These are phyloP conservation scores for Pocillopora grandis DNA, from an alignment of 92 coral and sea anemone species.

Conservation along the genomic window DNA sequence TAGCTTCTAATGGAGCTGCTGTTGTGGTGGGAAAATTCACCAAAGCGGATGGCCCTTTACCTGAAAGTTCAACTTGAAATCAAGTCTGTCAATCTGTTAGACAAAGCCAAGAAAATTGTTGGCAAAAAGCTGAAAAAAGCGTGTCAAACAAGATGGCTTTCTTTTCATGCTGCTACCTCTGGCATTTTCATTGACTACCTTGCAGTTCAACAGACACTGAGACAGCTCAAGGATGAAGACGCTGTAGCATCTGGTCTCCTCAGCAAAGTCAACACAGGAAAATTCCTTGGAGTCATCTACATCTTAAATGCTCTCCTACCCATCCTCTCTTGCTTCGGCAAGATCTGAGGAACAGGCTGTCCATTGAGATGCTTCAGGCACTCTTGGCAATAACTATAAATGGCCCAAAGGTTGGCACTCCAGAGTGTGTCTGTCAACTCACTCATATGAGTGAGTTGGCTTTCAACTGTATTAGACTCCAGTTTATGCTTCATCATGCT, in stretches of 20 bases:
- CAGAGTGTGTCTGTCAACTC: conserved; percentile 41
- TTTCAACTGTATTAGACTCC: too few relatives aligned
- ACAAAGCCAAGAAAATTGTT: conserved; percentile 41
- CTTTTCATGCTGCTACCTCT: conserved; percentile 49
- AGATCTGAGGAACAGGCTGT: conserved; percentile 52
- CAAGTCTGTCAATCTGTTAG: conserved; percentile 30
- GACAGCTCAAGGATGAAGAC: conserved; percentile 41
- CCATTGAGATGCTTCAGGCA: conserved; percentile 55
- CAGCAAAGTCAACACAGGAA: conserved; percentile 46
- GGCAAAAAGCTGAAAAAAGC: conserved; percentile 42
- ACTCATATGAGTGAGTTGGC: conserved; percentile 3
- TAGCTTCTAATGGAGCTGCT: conserved; percentile 62
- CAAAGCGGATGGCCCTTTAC: too few relatives aligned
- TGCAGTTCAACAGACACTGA: conserved; percentile 46
- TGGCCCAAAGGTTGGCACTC: conserved; percentile 52
- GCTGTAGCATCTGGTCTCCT: conserved; percentile 62
- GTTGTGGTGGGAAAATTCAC: conserved; percentile 11
- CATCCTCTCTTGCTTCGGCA: conserved; percentile 55
- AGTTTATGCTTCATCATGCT: too few relatives aligned
- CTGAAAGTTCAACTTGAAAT: conserved; percentile 34
- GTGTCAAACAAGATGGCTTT: conserved; percentile 53
- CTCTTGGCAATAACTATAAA: conserved; percentile 50
- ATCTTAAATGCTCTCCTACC: conserved; percentile 51
- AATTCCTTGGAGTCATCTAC: conserved; percentile 48
- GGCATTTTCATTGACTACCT: conserved; percentile 53